Base-by-base conservation (phyloP, 2,113 vertebrate species). In the Fukomys damarensis region DNA sequence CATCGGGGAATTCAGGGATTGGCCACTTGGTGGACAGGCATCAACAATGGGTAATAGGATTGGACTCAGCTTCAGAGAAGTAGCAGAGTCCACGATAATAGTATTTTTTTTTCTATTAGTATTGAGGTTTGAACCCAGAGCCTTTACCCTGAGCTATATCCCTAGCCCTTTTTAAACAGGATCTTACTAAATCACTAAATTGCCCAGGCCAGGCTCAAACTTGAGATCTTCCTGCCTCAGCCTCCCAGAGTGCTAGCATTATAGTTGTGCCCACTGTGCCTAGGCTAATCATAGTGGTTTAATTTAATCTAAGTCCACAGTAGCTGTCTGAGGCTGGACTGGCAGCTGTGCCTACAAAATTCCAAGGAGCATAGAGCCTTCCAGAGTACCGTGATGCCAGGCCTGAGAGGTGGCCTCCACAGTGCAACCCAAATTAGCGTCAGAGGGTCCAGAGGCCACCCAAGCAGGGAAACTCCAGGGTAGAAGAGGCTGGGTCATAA, bases 1-100 rank as follows among this genome's bases (percentile, higher is more conserved):
- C 4, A 32, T 26, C 41, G 0, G 43, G 43, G 8, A 74, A 7
- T 1, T n/a, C 38, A 13, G n/a, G 77, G n/a, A 19, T 1, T 13
- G 63, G 79, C 24, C 20, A 4, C 43, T 26, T 32, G 49, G 74
- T 16, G 32, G 52, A 24, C 56, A 28, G 35, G 5, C 59, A 2
- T 35, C n/a, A 28, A 46, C 0, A 0, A 43, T 0, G 6, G 38
- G 9, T 19, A n/a, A 35, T 7, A 6, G 74, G 81, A 13, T 72
- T 63, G 52, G 82, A 41, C 12, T 54, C 30, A 54, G 76, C 52
- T 38, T 52, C 8, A 22, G 59, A 10, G 49, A n/a, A 17, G 66
- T 17, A 76, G 43, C 49, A 38, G 79, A 66, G 3, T 5, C 49
- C 22, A 26, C 9, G 46, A 2, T 26, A 19, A 86, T 19, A 19